These are phyloP conservation scores for Frieseomelitta varia DNA, from an alignment of 1,140 invertebrate species.

Conservation along the genomic window DNA sequence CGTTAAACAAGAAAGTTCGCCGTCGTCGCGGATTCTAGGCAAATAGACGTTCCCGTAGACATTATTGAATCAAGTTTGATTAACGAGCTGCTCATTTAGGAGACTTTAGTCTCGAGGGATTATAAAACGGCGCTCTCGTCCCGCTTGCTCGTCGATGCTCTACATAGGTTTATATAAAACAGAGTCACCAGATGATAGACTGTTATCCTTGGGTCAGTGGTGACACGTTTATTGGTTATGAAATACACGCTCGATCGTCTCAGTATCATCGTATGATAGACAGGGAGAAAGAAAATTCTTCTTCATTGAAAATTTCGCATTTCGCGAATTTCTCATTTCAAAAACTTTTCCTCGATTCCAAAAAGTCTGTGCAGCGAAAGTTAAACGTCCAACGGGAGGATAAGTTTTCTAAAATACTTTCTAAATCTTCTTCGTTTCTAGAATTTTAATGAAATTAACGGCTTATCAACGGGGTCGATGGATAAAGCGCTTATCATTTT, in stretches of 20 bases:
- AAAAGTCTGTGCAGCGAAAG: background rate
- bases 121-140: slow-evolving; percentile 57
- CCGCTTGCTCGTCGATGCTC: slow-evolving; percentile 41
- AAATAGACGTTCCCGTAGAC: slow-evolving; percentile 46
- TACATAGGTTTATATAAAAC: slow-evolving; percentile 49
- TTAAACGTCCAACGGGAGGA: background rate
- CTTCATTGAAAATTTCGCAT: background rate
- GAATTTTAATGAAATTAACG: slow-evolving; percentile 17
- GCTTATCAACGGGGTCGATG: slow-evolving; percentile 1
- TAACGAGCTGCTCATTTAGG: slow-evolving; percentile 64
- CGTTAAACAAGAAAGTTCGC: slow-evolving; percentile 38
- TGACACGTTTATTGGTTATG: slow-evolving; percentile 64
- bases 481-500: background rate
- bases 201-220: slow-evolving; percentile 46
- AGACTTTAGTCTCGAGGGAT: slow-evolving; percentile 64
- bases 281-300: no score
- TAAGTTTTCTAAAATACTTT: background rate
- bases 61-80: slow-evolving; percentile 63
- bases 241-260: slow-evolving; percentile 5
- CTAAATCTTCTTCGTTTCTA: no score
- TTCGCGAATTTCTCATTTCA: background rate
- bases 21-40: slow-evolving; percentile 20
- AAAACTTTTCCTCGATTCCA: no score
- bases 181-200: slow-evolving; percentile 61
- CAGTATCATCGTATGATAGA: background rate